A percentile compares a stretch with the other conserved stretches of the same genome.
phyloP scores from a whole-genome alignment of 2,797 vertebrate genomes.

The Heterohyrax brucei region DNA sequence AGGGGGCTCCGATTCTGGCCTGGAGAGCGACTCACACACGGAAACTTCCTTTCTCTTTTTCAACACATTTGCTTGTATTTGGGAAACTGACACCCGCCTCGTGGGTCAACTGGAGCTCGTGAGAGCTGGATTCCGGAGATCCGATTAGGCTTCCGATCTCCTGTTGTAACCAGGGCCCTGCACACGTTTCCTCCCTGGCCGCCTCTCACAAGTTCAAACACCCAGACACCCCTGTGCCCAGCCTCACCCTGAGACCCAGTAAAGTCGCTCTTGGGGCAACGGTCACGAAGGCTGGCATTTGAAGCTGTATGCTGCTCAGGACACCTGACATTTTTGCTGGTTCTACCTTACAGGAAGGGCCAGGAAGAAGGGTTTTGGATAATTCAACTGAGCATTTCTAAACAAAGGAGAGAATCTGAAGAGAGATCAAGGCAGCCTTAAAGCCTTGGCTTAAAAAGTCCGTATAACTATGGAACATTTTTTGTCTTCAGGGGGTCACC shows the following conservation, averaged over 20 bases:
- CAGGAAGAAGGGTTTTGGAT: background rate
- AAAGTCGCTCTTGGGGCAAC: background rate
- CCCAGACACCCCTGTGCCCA: fast-evolving
- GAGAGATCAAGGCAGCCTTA: background rate
- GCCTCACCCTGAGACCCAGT: fast-evolving
- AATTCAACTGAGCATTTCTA: background rate
- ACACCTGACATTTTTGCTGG: background rate
- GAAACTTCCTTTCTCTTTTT: conserved; percentile 79
- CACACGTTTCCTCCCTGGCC: background rate
- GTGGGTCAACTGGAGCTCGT: conserved; percentile 86
- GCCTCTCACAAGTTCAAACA: background rate
- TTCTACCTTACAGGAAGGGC: background rate
- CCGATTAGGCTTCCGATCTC: conserved; percentile 78
- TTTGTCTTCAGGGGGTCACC: no score
- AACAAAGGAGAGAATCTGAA: background rate
- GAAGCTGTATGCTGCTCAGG: background rate
- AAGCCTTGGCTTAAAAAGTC: background rate
- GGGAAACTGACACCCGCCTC: conserved; percentile 82
- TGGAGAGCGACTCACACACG: conserved; percentile 74
- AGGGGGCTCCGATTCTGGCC: background rate
- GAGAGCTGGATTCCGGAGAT: conserved; percentile 74
- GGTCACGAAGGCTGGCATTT: fast-evolving
- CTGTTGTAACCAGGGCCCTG: background rate
- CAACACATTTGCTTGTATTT: conserved; percentile 85
- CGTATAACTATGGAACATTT: fast-evolving